Evolutionary conservation across 2,888 invertebrate genomes (phyloP).

Genomic region (Corythucha ciliata): DNA sequence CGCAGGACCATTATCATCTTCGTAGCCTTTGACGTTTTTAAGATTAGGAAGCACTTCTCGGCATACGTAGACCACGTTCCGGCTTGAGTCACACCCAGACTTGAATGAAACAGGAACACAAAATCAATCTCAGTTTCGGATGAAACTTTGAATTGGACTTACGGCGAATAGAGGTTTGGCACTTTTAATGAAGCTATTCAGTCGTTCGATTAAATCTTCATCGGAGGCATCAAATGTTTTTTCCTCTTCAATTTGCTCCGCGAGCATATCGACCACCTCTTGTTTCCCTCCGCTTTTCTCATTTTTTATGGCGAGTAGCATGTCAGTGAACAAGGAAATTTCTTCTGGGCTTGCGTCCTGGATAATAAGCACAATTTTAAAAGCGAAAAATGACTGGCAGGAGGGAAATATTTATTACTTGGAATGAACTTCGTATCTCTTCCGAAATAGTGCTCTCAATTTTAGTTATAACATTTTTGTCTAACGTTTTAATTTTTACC

Average conservation of each 20-base stretch:
- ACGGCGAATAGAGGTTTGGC: constrained; percentile 16
- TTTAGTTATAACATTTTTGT: constrained; percentile 13
- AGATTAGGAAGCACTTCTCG: no score
- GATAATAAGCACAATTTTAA: no score
- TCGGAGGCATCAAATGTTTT: constrained; percentile 46
- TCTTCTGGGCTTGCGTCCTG: constrained; percentile 17
- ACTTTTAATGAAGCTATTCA: constrained; percentile 40
- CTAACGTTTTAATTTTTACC: constrained; percentile 8
- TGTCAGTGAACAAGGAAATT: constrained; percentile 6
- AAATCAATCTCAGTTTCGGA: no score
- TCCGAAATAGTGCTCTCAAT: constrained; percentile 8
- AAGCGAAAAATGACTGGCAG: no score
- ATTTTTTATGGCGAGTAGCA: not conserved
- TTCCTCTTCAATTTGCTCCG: constrained; percentile 76
- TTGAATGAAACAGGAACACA: no score
- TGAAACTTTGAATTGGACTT: no score
- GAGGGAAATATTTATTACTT: no score
- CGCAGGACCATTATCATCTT: no score
- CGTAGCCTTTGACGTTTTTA: no score
- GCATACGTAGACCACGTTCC: no score
- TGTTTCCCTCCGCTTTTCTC: constrained; percentile 63
- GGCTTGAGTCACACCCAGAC: no score
- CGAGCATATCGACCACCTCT: constrained; percentile 74
- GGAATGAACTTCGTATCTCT: constrained; percentile 8
- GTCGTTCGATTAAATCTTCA: constrained; percentile 56